Base-by-base conservation (phyloP, 2,888 invertebrate species). In the Piscicola geometra region DNA sequence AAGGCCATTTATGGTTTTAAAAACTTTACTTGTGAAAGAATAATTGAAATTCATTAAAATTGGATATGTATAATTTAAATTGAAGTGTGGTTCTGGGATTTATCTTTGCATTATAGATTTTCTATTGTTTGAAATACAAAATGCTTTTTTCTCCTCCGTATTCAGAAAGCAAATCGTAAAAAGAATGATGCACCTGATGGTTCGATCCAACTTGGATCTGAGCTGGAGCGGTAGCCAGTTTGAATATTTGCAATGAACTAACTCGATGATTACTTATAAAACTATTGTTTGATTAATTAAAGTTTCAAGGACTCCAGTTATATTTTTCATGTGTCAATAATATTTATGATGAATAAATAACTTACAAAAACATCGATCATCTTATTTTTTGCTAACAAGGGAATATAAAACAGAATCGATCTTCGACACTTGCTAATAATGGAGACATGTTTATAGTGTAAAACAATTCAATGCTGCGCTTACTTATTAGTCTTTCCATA, bases 171-270 rank as follows among this genome's bases (percentile, higher is more conserved):
- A 47, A 21, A 15, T 47, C 21, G 12, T 47, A 15, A 47, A 47
- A 47, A 47, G 50, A 47, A n/a, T 15, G 30, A 32, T 60, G 35
- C 70, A 80, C 80, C 80, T 80, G 80, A 71, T 80, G 80, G 64
- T 75, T 77, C 1, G 80, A 70, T 35, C 89, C 89, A 78, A 89
- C 88, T 82, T 89, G 86, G 79, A 89, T 89, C 83, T 88, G 88
- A 76, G 88, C 88, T 85, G 88, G 88, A 76, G 87, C 87, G 81
- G 87, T 87, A 81, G 88, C 88, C 87, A 88, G 79, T 74, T 80
- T 84, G 76, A 73, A n/a, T 35, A 32, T 71, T 50, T 9, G 25
- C 60, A 56, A 56, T 18, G 3, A 25, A 25, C 25, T 56, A n/a
- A 56, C 25, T 56, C 9, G 25, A 56, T 56, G 3, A 56, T 15